Percentiles rank a stretch among this genome's conserved stretches.
Evolutionary conservation across 2,113 vertebrate species (phyloP).

Genomic region (Pachyramphus minor): DNA sequence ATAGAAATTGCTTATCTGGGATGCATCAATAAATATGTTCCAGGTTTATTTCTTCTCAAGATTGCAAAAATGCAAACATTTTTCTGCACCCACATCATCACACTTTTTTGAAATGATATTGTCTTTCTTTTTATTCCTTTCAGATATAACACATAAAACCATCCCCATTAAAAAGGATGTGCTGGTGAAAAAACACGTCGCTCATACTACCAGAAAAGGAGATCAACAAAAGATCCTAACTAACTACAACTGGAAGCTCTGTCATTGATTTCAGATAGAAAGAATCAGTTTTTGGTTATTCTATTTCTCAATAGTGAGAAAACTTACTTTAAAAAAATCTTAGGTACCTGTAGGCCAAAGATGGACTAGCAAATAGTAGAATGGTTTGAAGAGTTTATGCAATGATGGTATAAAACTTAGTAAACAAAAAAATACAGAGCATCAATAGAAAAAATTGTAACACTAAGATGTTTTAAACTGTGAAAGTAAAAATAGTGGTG

Average conservation of each 20-base stretch:
- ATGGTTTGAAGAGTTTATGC: not conserved
- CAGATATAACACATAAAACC: not conserved
- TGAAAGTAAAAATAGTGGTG: not conserved
- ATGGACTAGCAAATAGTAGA: not conserved
- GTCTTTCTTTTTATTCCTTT: not conserved
- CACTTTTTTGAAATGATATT: not conserved
- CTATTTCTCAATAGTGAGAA: not conserved
- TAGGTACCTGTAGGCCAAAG: not conserved
- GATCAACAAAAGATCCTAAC: not conserved
- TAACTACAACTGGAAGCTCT: not conserved
- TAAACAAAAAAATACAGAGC: not conserved
- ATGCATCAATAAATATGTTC: constrained; percentile 18
- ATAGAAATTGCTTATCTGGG: constrained; percentile 47
- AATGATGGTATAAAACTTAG: not conserved
- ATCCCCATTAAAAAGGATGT: not conserved
- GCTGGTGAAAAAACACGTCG: not conserved
- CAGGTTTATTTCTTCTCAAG: constrained; percentile 9
- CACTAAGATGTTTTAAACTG: not conserved
- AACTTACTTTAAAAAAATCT: not conserved
- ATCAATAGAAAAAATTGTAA: not conserved
- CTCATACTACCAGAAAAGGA: not conserved
- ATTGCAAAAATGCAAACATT: not conserved
- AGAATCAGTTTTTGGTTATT: not conserved
- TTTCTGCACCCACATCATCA: not conserved
- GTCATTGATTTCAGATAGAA: not conserved